Evolutionary conservation across 2,888 invertebrate species (phyloP), one percentile per base, ranked within the genome.

Genomic region (Odontocolon sp.): DNA sequence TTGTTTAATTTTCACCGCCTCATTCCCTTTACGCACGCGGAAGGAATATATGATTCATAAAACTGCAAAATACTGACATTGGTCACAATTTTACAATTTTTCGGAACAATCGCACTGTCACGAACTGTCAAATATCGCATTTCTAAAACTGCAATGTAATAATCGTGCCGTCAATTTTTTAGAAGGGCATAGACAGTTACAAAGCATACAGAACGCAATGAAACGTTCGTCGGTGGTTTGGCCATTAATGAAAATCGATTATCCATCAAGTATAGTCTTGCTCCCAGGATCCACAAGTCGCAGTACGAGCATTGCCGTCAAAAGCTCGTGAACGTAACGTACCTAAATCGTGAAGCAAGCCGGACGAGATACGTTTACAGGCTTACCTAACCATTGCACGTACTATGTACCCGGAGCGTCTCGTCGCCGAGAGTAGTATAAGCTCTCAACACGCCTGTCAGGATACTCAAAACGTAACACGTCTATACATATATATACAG

Each of bases 191-290:
- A 2, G 14, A 11, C 4, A 40, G 11, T 6, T 14, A 5, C 1
- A 1, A 1, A 6, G 5, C n/a, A 40, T 2, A 11, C 6, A 14
- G 3, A 40, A 14, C 11, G 18, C 36, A 38, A 66, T 59, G 33
- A 45, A 70, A 50, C 42, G 52, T 70, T 70, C 50, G 36, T 54
- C 66, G 59, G 52, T 59, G 21, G 21, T 45, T 21, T 52, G 36
- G 56, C 84, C 85, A 85, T 85, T 87, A 86, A 87, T 84, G 86
- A 85, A 86, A 86, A 86, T 87, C 85, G 86, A 86, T 85, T 83
- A 85, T 80, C 84, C 84, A 85, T 85, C 86, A 80, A 76, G 77
- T 76, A 75, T 76, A 78, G 79, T 16, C 36, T 40, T 6, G 52
- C 4, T 42, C 57, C 1, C 23, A 16, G 8, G 21, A 26, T 8